phyloP scores from a whole-genome alignment of 2,797 vertebrate species.

The Phataginus tricuspis region DNA sequence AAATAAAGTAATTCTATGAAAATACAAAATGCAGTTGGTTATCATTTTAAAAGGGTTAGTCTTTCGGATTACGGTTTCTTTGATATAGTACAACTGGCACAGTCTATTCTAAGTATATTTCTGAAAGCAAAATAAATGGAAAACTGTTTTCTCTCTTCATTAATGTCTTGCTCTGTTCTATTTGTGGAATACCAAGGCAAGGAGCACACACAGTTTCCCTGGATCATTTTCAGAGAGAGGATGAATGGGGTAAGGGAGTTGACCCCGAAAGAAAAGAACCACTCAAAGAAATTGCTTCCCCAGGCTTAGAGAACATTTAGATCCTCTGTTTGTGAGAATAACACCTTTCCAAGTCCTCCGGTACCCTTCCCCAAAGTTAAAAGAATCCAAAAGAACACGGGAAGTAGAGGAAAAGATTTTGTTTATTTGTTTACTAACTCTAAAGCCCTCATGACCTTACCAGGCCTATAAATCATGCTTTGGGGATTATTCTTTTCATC shows the following conservation, averaged over 20 bases:
- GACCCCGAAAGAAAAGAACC: slow-evolving; percentile 54
- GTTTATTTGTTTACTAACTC: neutral
- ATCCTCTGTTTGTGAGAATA: neutral
- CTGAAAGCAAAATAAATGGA: slow-evolving; percentile 75
- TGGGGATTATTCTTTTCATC: neutral
- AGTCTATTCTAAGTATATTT: slow-evolving; percentile 64
- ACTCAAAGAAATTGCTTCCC: neutral
- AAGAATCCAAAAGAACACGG: neutral
- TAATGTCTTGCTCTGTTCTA: slow-evolving; percentile 62
- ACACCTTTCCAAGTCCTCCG: neutral
- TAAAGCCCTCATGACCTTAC: neutral
- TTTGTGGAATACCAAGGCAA: slow-evolving; percentile 56
- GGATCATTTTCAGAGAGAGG: slow-evolving; percentile 57
- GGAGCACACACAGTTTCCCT: slow-evolving; percentile 55
- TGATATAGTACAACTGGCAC: slow-evolving; percentile 76
- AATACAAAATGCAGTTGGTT: slow-evolving; percentile 79
- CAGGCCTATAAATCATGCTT: neutral
- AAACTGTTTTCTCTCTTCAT: slow-evolving; percentile 66
- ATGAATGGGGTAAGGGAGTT: slow-evolving; percentile 41
- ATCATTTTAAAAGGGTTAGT: slow-evolving; percentile 75
- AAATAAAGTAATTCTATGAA: slow-evolving; percentile 75
- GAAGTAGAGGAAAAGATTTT: neutral
- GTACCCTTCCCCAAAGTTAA: neutral
- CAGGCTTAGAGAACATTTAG: neutral
- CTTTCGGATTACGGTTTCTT: slow-evolving; percentile 75